These are phyloP conservation scores for Trichonephila inaurata DNA, from an alignment of 1,140 invertebrate genomes.

Conservation along the genomic window DNA sequence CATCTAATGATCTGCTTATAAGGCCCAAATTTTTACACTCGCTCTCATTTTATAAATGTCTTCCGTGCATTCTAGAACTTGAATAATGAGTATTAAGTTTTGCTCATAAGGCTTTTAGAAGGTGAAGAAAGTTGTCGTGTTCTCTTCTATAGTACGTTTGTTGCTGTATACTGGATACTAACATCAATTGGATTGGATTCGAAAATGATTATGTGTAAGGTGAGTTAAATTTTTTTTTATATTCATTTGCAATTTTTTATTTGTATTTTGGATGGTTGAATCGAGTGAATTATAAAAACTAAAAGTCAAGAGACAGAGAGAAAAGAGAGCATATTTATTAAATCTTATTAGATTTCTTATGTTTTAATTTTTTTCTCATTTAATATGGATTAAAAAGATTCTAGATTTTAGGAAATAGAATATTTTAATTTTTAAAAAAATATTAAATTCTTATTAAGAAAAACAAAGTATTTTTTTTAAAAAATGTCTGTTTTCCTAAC, in stretches of 20 bases:
- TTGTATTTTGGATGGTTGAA: too few relatives aligned
- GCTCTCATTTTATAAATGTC: constrained; percentile 22
- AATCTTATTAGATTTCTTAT: too few relatives aligned
- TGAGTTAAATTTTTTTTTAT: background rate
- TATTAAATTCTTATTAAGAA: too few relatives aligned
- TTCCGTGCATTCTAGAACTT: background rate
- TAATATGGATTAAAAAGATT: too few relatives aligned
- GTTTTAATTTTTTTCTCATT: too few relatives aligned
- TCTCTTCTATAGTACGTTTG: background rate
- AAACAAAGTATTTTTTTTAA: too few relatives aligned
- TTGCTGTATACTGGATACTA: background rate
- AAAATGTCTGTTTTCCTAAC: too few relatives aligned
- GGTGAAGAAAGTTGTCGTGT: background rate
- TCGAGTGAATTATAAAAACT: too few relatives aligned
- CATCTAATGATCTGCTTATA: constrained; percentile 1
- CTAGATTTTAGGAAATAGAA: too few relatives aligned
- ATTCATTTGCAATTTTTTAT: background rate
- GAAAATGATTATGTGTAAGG: background rate
- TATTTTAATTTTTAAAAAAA: too few relatives aligned
- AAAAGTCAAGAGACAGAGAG: too few relatives aligned
- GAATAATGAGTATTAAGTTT: background rate
- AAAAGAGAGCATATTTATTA: too few relatives aligned
- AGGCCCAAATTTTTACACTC: background rate
- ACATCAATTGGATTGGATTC: background rate
- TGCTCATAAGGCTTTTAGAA: background rate